Evolutionary conservation across 2,888 invertebrate genomes (phyloP), one percentile per base, ranked within the genome.

Genomic region (Schizotus pectinicornis): DNA sequence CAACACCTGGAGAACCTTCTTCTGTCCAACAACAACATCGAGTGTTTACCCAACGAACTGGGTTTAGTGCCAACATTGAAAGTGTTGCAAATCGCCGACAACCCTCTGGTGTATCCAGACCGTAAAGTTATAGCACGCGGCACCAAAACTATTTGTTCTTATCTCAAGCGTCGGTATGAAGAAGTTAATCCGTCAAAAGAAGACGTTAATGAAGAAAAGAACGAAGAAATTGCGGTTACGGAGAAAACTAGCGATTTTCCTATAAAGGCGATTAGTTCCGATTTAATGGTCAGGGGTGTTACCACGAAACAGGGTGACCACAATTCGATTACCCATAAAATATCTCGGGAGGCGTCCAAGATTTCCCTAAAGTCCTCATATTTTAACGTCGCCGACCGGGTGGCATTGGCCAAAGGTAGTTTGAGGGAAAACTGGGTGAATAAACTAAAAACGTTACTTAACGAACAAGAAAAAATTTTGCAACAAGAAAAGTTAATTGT

Each of bases 101-200:
- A 89, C 74, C 88, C 88, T 0, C 66, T 89, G 7, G 74, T 69
- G 32, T 86, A 83, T 71, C 89, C 89, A 7, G 80, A 84, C 12
- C 74, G 73, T 58, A 81, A 84, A 41, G 72, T 89, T 2, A 68
- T 88, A 22, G 78, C 77, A 38, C 79, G 79, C 41, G 88, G 88
- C 31, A 79, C 81, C 12, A 68, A 75, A 32, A 64, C 68, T 7
- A 72, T 79, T 2, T 71, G 68, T 42, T 54, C 48, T 0, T 79
- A 69, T 61, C 59, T 80, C n/a, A 73, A 66, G 64, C 59, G 70
- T 6, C 72, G 77, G 59, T 74, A 73, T 53, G 66, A 74, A 50
- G 66, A 64, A 11, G 35, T 48, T 42, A 31, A 38, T 11, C 9
- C 49, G 5, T 6, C 11, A 13, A 34, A 13, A 12, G 32, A 13